phyloP scores from a whole-genome alignment of 2,113 vertebrate species.

The Madoqua kirkii region DNA sequence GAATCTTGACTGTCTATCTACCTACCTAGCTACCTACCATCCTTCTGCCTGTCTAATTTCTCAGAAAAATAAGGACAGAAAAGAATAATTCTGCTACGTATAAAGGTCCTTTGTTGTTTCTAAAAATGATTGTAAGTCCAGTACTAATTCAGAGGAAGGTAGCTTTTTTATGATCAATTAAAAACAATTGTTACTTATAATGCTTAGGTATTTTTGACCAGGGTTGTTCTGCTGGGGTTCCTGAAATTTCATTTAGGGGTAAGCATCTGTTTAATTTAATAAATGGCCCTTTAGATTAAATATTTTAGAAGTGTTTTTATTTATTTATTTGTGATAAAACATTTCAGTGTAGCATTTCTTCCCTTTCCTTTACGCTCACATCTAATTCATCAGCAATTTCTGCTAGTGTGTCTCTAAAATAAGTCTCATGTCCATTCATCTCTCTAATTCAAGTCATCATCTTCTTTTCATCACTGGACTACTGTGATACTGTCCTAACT shows the following conservation, averaged over 20 bases:
- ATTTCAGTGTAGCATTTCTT: not conserved
- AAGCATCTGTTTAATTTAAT: not conserved
- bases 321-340: not conserved
- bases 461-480: not conserved
- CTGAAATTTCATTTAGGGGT: not conserved
- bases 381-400: not conserved
- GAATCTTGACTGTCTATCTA: not conserved
- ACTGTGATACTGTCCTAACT: not conserved
- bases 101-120: not conserved
- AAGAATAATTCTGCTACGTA: not conserved
- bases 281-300: not conserved
- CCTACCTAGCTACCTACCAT: not conserved
- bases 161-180: not conserved
- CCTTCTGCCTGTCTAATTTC: not conserved
- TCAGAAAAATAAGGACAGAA: not conserved
- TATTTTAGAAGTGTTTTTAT: not conserved
- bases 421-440: not conserved
- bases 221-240: not conserved
- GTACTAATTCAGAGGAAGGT: not conserved
- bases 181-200: not conserved
- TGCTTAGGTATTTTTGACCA: not conserved
- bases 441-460: not conserved
- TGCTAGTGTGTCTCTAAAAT: not conserved
- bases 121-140: not conserved
- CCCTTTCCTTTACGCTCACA: not conserved